Percentiles rank a stretch among this genome's conserved stretches.
phyloP scores from a whole-genome alignment of 2,888 invertebrate species.

The Drosophila nr. medialis region DNA sequence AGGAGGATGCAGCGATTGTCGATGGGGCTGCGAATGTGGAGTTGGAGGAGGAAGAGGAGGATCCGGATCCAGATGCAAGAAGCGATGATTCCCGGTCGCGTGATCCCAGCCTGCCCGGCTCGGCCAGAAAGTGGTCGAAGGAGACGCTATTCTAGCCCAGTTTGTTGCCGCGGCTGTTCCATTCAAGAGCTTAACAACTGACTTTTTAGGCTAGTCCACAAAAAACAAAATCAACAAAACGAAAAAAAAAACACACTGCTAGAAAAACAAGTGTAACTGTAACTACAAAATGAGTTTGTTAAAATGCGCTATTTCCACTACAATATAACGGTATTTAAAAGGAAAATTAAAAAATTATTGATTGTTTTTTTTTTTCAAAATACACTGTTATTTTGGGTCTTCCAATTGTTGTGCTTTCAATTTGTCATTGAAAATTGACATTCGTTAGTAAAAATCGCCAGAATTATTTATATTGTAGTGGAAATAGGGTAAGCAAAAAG shows the following conservation, averaged over 20 bases:
- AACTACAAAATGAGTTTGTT: neutral
- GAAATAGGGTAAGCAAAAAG: slow-evolving; percentile 7
- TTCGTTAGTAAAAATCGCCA: neutral
- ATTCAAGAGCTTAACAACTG: slow-evolving; percentile 74
- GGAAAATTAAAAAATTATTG: neutral
- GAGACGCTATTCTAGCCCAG: slow-evolving; percentile 91
- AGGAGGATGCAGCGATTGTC: slow-evolving; percentile 42
- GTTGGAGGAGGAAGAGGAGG: slow-evolving; percentile 44
- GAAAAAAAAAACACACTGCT: slow-evolving; percentile 1
- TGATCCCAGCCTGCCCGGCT: slow-evolving; percentile 84
- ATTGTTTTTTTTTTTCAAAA: neutral
- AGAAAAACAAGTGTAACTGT: neutral
- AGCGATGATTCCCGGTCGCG: slow-evolving; percentile 68
- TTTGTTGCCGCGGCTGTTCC: slow-evolving; percentile 61
- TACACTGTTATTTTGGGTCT: neutral
- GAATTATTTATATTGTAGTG: neutral
- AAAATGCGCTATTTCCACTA: neutral
- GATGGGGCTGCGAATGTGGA: slow-evolving; percentile 58
- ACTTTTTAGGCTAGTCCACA: slow-evolving; percentile 54
- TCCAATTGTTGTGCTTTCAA: neutral
- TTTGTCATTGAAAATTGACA: neutral
- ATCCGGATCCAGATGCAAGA: slow-evolving; percentile 28
- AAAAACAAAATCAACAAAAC: neutral
- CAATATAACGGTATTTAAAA: neutral
- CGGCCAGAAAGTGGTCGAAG: slow-evolving; percentile 87